Evolutionary conservation across 2,797 vertebrate species (phyloP).

Genomic region (Streptopelia turtur): DNA sequence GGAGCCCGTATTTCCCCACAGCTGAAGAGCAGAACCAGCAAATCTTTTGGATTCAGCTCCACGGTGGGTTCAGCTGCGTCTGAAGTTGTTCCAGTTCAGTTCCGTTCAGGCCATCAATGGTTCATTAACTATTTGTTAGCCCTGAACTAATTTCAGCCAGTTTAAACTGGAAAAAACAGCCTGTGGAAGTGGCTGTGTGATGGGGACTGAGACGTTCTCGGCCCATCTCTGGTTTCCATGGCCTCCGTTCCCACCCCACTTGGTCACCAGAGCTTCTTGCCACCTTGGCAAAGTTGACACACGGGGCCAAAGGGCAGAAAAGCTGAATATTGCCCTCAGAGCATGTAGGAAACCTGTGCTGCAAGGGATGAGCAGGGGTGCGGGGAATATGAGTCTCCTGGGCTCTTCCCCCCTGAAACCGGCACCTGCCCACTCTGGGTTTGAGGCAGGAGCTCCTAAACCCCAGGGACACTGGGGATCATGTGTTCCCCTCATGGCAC

Average conservation of each 20-base stretch:
- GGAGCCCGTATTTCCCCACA: not conserved
- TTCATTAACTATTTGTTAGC: conserved; percentile 48
- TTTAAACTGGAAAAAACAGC: not conserved
- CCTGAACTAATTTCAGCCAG: not conserved
- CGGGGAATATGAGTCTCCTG: not conserved
- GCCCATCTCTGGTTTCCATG: not conserved
- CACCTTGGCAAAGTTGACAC: not conserved
- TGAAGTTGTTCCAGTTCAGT: conserved; percentile 55
- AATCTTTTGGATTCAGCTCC: conserved; percentile 7
- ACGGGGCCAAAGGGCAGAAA: not conserved
- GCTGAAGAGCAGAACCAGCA: conserved; percentile 46
- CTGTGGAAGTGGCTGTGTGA: rapidly evolving
- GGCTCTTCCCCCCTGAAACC: not conserved
- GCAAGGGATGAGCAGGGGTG: not conserved
- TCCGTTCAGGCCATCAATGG: not conserved
- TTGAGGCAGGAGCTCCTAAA: rapidly evolving
- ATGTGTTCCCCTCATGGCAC: rapidly evolving
- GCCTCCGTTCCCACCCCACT: rapidly evolving
- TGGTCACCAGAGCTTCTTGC: not conserved
- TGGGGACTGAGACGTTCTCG: not conserved
- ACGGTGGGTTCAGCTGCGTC: not conserved
- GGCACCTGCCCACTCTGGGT: rapidly evolving
- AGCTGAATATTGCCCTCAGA: not conserved
- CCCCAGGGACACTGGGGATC: rapidly evolving
- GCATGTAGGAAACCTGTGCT: rapidly evolving